phyloP scores from a whole-genome alignment of 37 sponge, comb jelly and placozoan genomes.

The Beroe ovata region DNA sequence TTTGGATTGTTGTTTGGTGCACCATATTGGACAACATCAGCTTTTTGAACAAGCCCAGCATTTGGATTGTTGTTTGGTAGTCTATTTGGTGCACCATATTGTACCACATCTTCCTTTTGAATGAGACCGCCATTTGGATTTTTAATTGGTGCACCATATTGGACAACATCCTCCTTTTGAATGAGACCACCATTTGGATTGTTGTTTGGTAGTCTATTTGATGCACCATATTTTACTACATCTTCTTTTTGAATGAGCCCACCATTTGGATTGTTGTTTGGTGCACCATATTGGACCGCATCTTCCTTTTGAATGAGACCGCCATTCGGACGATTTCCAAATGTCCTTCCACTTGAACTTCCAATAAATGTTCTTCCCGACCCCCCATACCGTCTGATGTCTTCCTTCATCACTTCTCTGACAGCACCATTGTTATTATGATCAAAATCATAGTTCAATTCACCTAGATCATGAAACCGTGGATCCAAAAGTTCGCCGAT shows the following conservation, averaged over 20 bases:
- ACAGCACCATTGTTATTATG: no score
- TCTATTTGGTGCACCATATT: background rate
- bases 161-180: background rate
- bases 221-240: background rate
- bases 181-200: background rate
- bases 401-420: no score
- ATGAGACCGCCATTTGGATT: background rate
- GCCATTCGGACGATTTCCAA: background rate
- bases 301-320: background rate
- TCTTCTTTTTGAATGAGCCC: background rate
- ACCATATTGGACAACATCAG: background rate
- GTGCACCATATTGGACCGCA: background rate
- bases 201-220: no score
- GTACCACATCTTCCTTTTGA: background rate
- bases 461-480: background rate
- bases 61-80: background rate
- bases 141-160: background rate
- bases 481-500: background rate
- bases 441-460: no score
- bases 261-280: background rate
- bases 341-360: no score
- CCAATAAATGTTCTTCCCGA: no score
- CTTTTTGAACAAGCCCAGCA: background rate
- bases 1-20: background rate
- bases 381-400: no score